Base-by-base conservation (phyloP, 1,140 invertebrate genomes). In the Ephestia elutella region DNA sequence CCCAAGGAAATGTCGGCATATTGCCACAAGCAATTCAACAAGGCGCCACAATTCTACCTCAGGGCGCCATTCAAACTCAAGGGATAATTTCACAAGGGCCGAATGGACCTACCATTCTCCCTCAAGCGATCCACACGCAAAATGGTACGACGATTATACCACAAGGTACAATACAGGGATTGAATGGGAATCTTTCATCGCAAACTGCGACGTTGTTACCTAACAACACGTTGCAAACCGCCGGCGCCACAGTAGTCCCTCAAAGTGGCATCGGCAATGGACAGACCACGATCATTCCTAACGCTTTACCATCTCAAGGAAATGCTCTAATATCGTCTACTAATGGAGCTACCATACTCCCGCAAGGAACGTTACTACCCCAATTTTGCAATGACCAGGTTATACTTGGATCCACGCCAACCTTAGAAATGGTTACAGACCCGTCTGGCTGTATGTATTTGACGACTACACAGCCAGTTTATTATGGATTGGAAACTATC, bases 401-500 rank as follows among this genome's bases (percentile, higher is more conserved):
- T 53, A 78, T 94, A 9, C 79, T 94, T 5, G 93, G 92, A 57
- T 91, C 92, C 0, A 87, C 92, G 3, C 92, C 92, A 7, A 92
- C 91, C 10, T 75, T 95, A 49, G 93, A 95, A 75, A 92, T 94
- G 89, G 92, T 93, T 13, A 90, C 91, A 4, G 90, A 93, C 73
- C 92, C 92, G 0, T 92, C 92, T 44, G 91, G 92, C 0, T 92
- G 91, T 57, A 93, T 94, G 89, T 92, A 93, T 65, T 86, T 94
- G 32, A 93, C 91, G 19, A 85, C 88, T 50, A 89, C 88, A 15
- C 93, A 94, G 63, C 94, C 94, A 1, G 92, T 95, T 75, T 95
- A 94, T 73, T 95, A 95, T 62, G 94, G 94, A 0, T 89, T 95
- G 62, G 94, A 95, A 83, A 95, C 94, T 0, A 95, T 95, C 57